phyloP scores from a whole-genome alignment of 2,888 invertebrate species.

The Alcis repandata region DNA sequence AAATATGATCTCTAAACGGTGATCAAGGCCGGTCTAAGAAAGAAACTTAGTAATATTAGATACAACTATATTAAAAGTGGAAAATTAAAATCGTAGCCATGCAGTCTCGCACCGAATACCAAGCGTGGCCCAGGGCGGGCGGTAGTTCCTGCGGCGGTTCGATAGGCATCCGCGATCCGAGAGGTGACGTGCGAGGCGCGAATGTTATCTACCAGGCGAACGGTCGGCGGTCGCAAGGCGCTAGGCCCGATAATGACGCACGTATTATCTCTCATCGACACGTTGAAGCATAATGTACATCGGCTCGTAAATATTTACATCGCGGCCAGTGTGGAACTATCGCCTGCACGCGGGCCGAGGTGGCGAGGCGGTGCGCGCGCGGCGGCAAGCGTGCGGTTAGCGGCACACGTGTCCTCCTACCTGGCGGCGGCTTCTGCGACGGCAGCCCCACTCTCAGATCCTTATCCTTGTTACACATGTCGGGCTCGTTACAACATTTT shows the following conservation, averaged over 20 bases:
- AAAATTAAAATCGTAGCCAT: slow-evolving; percentile 69
- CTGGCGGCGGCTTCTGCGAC: slow-evolving; percentile 88
- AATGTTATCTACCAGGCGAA: slow-evolving; percentile 17
- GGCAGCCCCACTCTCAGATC: slow-evolving; percentile 90
- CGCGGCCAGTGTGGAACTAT: slow-evolving; percentile 15
- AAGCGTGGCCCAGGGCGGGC: slow-evolving; percentile 57
- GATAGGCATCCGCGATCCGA: neutral
- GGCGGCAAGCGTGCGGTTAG: slow-evolving; percentile 59
- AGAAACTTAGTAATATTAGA: slow-evolving; percentile 76
- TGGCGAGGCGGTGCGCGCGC: slow-evolving; percentile 31
- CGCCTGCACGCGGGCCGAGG: slow-evolving; percentile 25
- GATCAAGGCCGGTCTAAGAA: slow-evolving; percentile 82
- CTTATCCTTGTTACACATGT: slow-evolving; percentile 92
- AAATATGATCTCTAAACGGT: slow-evolving; percentile 60
- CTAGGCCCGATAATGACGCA: slow-evolving; percentile 40
- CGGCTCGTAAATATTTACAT: slow-evolving; percentile 28
- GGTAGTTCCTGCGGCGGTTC: slow-evolving; percentile 19
- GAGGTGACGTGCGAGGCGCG: slow-evolving; percentile 10
- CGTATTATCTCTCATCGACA: slow-evolving; percentile 32
- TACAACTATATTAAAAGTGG: slow-evolving; percentile 62
- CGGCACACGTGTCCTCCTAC: slow-evolving; percentile 80
- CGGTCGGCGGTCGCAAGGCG: slow-evolving; percentile 17
- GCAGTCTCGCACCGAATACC: slow-evolving; percentile 75
- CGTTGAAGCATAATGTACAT: too few species aligned
- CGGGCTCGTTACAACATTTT: slow-evolving; percentile 92